Conservation (phyloP, 2,113 vertebrate species). For the Lophura nycthemera region DNA sequence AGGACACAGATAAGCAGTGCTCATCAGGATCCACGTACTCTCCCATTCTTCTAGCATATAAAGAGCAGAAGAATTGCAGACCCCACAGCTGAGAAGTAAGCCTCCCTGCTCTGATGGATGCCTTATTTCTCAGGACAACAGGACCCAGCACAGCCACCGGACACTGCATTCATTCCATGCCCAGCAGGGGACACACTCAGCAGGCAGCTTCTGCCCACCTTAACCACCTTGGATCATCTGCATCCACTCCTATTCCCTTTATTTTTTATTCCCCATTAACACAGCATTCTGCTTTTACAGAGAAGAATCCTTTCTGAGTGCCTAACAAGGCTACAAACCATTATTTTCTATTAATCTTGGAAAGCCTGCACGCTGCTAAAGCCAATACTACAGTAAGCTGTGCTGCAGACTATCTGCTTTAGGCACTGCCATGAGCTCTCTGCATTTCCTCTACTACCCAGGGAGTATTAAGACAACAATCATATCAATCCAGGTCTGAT, state of each 20-base stretch:
- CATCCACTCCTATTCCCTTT: neutral
- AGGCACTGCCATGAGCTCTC: too few relatives aligned
- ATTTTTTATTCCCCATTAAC: neutral
- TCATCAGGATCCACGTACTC: neutral
- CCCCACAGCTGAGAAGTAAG: neutral
- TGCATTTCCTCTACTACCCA: neutral
- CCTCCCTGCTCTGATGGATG: neutral
- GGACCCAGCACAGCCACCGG: neutral
- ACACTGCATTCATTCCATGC: neutral
- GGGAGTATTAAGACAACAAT: neutral
- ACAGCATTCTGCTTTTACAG: neutral
- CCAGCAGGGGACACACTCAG: neutral
- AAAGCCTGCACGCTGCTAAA: neutral
- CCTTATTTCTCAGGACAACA: neutral
- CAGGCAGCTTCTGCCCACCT: neutral
- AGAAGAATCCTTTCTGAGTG: neutral
- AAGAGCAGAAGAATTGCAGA: slow-evolving; percentile 7
- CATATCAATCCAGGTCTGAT: neutral
- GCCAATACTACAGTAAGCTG: neutral
- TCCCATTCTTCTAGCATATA: neutral
- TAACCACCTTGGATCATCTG: neutral
- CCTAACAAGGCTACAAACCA: neutral
- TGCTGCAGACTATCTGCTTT: neutral
- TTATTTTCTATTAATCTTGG: neutral
- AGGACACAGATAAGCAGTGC: slow-evolving; percentile 1